Conservation (phyloP, 2,113 vertebrate species). For the Ibidorhyncha struthersii region DNA sequence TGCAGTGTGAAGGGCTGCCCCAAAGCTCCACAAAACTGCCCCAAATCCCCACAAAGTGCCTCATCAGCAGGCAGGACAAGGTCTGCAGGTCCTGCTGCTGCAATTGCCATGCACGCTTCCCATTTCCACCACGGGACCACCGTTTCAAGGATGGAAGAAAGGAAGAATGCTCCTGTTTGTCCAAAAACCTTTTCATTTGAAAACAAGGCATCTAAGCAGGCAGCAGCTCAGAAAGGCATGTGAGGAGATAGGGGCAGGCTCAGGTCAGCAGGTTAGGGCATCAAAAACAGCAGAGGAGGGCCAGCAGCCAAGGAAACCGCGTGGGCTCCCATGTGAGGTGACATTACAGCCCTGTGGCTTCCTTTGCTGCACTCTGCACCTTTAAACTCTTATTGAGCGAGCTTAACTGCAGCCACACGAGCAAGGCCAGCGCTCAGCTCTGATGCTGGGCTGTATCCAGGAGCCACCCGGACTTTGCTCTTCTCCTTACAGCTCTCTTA, state of each 20-base stretch:
- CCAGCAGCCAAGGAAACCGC: rapidly evolving
- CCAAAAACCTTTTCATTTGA: not conserved
- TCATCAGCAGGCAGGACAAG: not conserved
- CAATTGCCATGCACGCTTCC: not conserved
- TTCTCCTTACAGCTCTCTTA: not conserved
- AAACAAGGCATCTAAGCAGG: not conserved
- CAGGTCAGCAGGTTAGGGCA: slow-evolving; percentile 24
- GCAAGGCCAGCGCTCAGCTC: not conserved
- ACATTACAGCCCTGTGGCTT: not conserved
- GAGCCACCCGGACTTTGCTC: rapidly evolving
- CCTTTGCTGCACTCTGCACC: not conserved
- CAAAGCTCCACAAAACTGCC: no score
- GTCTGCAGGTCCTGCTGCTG: not conserved
- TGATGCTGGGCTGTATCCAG: not conserved
- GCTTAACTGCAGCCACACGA: not conserved
- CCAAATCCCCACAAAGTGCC: not conserved
- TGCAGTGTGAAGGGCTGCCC: rapidly evolving
- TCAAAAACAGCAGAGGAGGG: slow-evolving; percentile 39
- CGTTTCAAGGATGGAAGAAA: not conserved
- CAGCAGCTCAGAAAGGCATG: not conserved
- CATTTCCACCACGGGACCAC: not conserved
- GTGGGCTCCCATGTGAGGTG: not conserved
- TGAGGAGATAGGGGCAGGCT: not conserved
- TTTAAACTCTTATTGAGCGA: slow-evolving; percentile 16
- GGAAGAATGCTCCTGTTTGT: not conserved